Evolutionary conservation across 1,140 invertebrate species (phyloP), one percentile per base, ranked within the genome.

Genomic region (Whitmania pigra): DNA sequence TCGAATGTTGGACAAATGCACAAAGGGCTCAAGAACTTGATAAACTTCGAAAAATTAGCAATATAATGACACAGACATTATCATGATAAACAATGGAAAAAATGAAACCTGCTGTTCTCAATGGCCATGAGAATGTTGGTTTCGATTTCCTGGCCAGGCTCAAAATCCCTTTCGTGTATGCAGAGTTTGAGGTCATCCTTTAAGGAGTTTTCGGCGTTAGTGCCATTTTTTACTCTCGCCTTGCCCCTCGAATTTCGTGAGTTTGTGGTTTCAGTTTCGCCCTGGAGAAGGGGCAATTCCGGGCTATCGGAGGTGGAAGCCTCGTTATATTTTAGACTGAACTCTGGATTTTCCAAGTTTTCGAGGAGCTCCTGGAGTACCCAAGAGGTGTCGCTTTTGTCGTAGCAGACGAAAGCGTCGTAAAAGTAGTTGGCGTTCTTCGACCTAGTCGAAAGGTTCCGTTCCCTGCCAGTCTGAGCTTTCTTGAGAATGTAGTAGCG

Each of bases 121-220:
- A 63, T 63, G 57, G 57, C 57, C 57, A 63, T 63, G 13, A 31
- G 29, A 63, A 63, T 63, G 57, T 63, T 63, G 4, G 22, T 22
- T 31, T 63, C 29, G 29, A 63, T 63, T 22, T 31, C 57, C 57
- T 25, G 57, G 22, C 57, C 57, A 7, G 29, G 57, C 15, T 63
- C 57, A 31, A 63, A 63, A n/a, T 63, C 57, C 29, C 57, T 22
- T 25, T 63, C 57, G 29, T 63, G 57, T 63, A 63, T 63, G 57
- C 57, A 63, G 22, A 63, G 57, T 31, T 13, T 25, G 20, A 63
- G 29, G 20, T 63, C 57, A 31, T 63, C 57, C 5, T 63, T 31
- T 22, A 63, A 22, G 57, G 11, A 63, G 57, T 31, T 25, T 4
- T 15, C 57, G 13, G 1, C 22, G 11, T 25, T 18, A n/a, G 57